Conservation (phyloP, 2,113 vertebrate genomes). For the Chloropsis hardwickii region DNA sequence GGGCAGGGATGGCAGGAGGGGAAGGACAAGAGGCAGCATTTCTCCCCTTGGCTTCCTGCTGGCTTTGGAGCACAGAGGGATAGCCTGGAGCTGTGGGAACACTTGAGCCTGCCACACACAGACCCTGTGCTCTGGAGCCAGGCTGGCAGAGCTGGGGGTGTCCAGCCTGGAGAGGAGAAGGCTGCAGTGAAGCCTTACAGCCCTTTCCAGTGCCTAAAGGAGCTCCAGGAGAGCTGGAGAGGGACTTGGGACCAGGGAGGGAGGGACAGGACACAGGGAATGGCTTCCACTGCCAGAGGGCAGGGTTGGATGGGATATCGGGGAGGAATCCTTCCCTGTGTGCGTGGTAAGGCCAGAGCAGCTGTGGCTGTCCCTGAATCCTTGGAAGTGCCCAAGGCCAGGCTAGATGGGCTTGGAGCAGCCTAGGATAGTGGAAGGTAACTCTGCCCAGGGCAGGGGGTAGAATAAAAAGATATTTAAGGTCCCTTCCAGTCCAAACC, state of each 20-base stretch:
- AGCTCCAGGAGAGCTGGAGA: background rate
- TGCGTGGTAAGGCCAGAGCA: background rate
- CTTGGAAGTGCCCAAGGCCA: background rate
- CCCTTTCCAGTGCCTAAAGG: background rate
- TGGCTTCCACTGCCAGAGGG: background rate
- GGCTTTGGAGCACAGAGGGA: background rate
- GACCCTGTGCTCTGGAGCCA: background rate
- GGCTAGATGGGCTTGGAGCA: fast-evolving
- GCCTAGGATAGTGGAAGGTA: fast-evolving
- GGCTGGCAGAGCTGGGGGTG: background rate
- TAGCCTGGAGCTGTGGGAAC: background rate
- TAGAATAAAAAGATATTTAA: background rate
- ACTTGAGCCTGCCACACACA: background rate
- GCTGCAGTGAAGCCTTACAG: background rate
- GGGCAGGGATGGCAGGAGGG: background rate
- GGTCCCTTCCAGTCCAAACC: background rate
- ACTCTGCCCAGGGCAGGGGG: background rate
- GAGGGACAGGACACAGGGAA: background rate
- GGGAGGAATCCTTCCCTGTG: background rate
- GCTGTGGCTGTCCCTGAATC: background rate
- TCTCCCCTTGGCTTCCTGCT: background rate
- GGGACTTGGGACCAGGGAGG: background rate
- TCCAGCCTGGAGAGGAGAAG: background rate
- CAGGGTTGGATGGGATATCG: background rate
- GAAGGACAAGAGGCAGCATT: background rate